A percentile compares a stretch with the other conserved stretches of the same genome.
Conservation (phyloP, 2,113 vertebrate species). For the Alligator mississippiensis region DNA sequence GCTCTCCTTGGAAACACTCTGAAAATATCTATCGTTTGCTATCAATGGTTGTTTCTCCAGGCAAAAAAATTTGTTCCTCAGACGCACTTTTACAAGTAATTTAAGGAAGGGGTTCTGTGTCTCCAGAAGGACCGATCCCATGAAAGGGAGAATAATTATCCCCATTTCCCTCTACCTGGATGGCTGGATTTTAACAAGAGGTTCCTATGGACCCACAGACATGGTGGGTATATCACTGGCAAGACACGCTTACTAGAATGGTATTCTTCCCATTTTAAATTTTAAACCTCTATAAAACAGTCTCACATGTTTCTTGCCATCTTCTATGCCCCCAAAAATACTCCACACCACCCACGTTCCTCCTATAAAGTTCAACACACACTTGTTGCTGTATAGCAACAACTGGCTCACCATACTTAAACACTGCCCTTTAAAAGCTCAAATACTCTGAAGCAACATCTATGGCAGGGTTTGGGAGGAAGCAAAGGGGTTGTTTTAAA, state of each 20-base stretch:
- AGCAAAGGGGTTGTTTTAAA: neutral
- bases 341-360: fast-evolving
- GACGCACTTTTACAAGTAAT: slow-evolving; percentile 22
- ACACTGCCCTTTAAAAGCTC: neutral
- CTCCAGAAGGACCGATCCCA: neutral
- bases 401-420: neutral
- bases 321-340: neutral
- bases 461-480: neutral
- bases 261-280: neutral
- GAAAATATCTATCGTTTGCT: neutral
- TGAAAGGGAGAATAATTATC: neutral
- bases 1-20: too few relatives aligned
- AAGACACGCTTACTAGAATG: neutral
- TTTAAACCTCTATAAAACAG: neutral
- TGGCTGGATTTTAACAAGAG: neutral
- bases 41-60: neutral
- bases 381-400: neutral
- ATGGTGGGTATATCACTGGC: neutral
- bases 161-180: neutral
- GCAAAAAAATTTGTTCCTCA: neutral
- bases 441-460: neutral
- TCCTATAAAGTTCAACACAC: neutral
- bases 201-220: neutral
- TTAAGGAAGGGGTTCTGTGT: slow-evolving; percentile 32
- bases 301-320: neutral